Percentiles rank a stretch among this genome's conserved stretches.
These are phyloP conservation scores for Danionella dracula DNA, from an alignment of 2,797 vertebrate genomes.

Conservation along the genomic window DNA sequence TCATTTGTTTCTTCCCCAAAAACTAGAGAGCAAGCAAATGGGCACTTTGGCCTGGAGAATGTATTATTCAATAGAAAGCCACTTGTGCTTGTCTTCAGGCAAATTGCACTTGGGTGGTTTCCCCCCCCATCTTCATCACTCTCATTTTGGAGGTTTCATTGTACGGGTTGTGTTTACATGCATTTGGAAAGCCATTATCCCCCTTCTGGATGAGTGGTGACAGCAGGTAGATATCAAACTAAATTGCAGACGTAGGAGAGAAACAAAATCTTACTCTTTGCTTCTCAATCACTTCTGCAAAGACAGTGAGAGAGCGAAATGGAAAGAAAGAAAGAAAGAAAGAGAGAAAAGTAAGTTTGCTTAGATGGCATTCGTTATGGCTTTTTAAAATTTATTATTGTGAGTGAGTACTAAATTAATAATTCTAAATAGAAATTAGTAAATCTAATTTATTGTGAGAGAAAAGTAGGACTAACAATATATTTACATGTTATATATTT, in stretches of 20 bases:
- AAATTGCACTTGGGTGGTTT: constrained; percentile 47
- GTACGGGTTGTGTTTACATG: constrained; percentile 34
- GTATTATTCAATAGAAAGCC: constrained; percentile 57
- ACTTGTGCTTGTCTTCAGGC: constrained; percentile 57
- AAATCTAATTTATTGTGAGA: too few species aligned
- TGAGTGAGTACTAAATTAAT: too few species aligned
- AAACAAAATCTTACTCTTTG: constrained; percentile 31
- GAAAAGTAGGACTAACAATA: too few species aligned
- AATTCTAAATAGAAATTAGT: too few species aligned
- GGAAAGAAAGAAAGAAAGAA: too few species aligned
- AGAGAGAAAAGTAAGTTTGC: too few species aligned
- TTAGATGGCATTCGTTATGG: too few species aligned
- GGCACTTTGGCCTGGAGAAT: constrained; percentile 51
- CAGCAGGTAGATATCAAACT: constrained; percentile 46
- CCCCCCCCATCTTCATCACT: neutral
- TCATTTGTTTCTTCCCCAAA: constrained; percentile 60
- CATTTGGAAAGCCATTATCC: constrained; percentile 1
- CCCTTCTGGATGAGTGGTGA: constrained; percentile 24
- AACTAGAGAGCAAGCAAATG: constrained; percentile 63
- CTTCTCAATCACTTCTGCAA: neutral
- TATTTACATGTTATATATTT: too few species aligned
- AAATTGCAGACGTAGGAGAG: constrained; percentile 41
- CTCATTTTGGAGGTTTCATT: constrained; percentile 22
- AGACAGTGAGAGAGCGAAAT: neutral
- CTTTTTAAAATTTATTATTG: too few species aligned